A percentile compares a stretch with the other conserved stretches of the same genome.
Evolutionary conservation across 2,113 vertebrate species (phyloP).

Genomic region (Paracanthobrama guichenoti): DNA sequence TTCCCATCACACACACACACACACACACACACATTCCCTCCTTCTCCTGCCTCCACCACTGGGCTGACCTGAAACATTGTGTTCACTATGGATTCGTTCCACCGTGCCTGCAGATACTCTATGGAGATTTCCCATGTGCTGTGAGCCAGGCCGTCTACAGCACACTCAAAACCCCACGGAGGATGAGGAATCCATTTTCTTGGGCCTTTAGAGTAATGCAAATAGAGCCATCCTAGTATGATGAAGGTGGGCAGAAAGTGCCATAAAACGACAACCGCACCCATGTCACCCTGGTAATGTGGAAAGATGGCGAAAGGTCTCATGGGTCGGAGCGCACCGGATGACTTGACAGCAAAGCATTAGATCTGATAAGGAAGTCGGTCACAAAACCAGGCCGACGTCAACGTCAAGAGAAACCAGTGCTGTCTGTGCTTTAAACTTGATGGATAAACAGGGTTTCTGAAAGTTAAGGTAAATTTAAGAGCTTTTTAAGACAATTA

Average conservation of each 20-base stretch:
- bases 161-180: too few relatives aligned
- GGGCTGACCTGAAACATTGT: slow-evolving; percentile 10
- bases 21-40: not conserved
- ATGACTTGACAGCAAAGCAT: not conserved
- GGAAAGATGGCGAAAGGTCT: not conserved
- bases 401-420: not conserved
- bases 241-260: not conserved
- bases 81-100: slow-evolving; percentile 2
- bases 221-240: not conserved
- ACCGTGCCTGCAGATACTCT: not conserved
- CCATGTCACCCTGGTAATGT: not conserved
- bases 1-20: slow-evolving; percentile 17
- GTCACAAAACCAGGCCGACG: not conserved
- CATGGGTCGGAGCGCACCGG: not conserved
- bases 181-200: not conserved
- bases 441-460: not conserved
- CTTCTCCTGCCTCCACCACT: not conserved
- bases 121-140: not conserved
- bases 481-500: too few relatives aligned
- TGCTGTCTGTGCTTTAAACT: too few relatives aligned
- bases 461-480: too few relatives aligned
- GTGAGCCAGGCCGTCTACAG: not conserved
- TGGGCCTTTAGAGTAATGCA: not conserved
- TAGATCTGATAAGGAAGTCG: not conserved
- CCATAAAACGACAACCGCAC: not conserved